Conservation (phyloP, 1,140 invertebrate species). For the Globodera rostochiensis region DNA sequence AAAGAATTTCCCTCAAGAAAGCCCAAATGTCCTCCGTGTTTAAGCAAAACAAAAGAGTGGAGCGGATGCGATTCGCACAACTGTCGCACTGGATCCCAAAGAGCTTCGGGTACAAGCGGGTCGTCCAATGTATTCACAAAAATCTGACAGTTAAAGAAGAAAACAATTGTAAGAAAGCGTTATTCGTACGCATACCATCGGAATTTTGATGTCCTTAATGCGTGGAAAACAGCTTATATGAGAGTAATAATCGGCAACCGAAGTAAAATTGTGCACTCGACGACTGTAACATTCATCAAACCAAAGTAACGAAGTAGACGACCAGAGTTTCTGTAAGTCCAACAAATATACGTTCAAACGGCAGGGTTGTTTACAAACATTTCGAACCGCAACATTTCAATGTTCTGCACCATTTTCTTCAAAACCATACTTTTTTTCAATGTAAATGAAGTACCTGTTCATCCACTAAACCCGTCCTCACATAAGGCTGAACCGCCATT, state of each 20-base stretch:
- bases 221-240: slow-evolving; percentile 68
- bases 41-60: slow-evolving; percentile 77
- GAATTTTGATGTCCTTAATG: slow-evolving; percentile 68
- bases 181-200: slow-evolving; percentile 72
- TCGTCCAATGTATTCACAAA: slow-evolving; percentile 86
- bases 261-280: slow-evolving; percentile 75
- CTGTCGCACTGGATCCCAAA: slow-evolving; percentile 76
- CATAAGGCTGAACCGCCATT: slow-evolving; percentile 76
- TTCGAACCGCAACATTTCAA: no score
- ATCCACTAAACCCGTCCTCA: slow-evolving; percentile 69
- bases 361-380: no score
- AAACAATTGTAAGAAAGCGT: neutral
- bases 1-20: slow-evolving; percentile 83
- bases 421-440: no score
- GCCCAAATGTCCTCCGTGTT: slow-evolving; percentile 87
- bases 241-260: slow-evolving; percentile 77
- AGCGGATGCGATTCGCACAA: slow-evolving; percentile 72
- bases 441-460: slow-evolving; percentile 61
- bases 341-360: neutral
- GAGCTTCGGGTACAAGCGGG: slow-evolving; percentile 79
- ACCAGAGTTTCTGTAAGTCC: slow-evolving; percentile 74
- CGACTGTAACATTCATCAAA: slow-evolving; percentile 84
- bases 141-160: neutral
- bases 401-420: no score
- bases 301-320: slow-evolving; percentile 81